Conservation (phyloP, 2,113 vertebrate species). For the Nannospalax galili region DNA sequence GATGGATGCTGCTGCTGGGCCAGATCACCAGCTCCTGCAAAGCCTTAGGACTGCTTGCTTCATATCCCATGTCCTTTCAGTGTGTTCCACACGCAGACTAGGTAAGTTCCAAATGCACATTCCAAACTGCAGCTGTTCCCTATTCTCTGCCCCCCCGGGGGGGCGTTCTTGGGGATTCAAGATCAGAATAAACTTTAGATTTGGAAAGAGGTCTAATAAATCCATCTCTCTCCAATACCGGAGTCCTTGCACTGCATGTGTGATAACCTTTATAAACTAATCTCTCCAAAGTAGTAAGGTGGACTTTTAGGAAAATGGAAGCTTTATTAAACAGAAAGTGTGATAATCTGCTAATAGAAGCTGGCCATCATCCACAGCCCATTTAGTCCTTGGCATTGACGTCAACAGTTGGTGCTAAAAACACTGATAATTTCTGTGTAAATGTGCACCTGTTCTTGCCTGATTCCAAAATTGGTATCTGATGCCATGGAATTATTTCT, state of each 20-base stretch:
- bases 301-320: not conserved
- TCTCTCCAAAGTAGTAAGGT: not conserved
- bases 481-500: conserved; percentile 34
- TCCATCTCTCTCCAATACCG: not conserved
- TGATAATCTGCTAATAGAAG: not conserved
- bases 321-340: not conserved
- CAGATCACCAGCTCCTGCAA: not conserved
- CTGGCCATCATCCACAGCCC: not conserved
- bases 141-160: not conserved
- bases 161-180: not conserved
- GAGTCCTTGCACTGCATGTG: not conserved
- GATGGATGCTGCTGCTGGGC: not conserved
- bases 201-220: not conserved
- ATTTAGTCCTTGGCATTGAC: not conserved
- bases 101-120: not conserved
- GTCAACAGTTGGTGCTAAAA: not conserved
- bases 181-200: not conserved
- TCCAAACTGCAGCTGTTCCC: not conserved
- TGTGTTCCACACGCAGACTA: not conserved
- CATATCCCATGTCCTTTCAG: not conserved
- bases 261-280: conserved; percentile 8
- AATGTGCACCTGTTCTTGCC: not conserved
- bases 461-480: conserved; percentile 11
- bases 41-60: not conserved
- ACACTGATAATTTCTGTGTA: not conserved